phyloP scores from a whole-genome alignment of 2,113 vertebrate species.

The Nothobranchius furzeri region DNA sequence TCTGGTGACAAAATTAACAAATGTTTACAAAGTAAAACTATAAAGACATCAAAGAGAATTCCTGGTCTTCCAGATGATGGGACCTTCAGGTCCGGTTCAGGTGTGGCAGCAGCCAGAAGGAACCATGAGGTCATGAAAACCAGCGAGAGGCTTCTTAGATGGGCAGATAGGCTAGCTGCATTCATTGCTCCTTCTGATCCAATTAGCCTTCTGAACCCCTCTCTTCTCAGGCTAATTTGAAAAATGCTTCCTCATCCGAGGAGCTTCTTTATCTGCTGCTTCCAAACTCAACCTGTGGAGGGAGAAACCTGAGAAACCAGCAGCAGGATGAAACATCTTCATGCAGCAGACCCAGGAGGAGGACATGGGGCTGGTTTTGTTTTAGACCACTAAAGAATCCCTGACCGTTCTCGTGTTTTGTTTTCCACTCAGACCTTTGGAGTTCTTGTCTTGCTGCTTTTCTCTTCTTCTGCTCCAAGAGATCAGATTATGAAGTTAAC shows the following conservation, averaged over 20 bases:
- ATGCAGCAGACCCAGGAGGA: no score
- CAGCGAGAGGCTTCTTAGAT: constrained; percentile 55
- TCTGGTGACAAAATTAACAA: no score
- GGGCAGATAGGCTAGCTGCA: constrained; percentile 46
- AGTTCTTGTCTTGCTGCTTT: no score
- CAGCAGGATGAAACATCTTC: background rate
- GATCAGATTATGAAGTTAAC: no score
- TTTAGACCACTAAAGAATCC: no score
- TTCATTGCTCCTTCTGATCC: constrained; percentile 50
- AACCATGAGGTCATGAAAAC: constrained; percentile 57
- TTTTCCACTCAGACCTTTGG: no score
- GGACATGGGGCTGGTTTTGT: no score
- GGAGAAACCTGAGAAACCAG: background rate
- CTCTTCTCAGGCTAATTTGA: constrained; percentile 52
- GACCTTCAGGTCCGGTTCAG: background rate
- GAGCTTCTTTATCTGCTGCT: constrained; percentile 52
- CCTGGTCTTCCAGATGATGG: background rate
- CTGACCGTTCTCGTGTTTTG: no score
- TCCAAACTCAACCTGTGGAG: constrained; percentile 19
- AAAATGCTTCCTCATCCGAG: constrained; percentile 58
- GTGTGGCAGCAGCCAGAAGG: constrained; percentile 1
- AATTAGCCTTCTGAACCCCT: constrained; percentile 59
- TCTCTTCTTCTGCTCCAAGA: no score
- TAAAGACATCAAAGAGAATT: no score
- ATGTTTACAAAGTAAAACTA: no score